A percentile compares a stretch with the other conserved stretches of the same genome.
Evolutionary conservation across 2,888 invertebrate species (phyloP).

Genomic region (Heliconius hortense): DNA sequence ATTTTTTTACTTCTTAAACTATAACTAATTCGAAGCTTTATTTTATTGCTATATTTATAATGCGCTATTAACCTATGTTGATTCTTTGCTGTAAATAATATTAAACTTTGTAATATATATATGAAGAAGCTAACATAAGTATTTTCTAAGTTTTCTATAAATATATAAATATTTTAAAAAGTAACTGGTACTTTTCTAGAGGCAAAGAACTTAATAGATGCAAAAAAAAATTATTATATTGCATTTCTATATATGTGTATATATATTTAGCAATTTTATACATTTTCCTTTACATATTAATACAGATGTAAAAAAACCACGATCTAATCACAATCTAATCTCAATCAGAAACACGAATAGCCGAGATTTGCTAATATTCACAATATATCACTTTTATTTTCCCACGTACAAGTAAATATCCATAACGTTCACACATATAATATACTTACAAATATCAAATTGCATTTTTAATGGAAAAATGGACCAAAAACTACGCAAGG

Average conservation of each 20-base stretch:
- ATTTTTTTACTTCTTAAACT: slow-evolving; percentile 12
- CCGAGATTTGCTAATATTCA: slow-evolving; percentile 21
- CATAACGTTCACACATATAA: not conserved
- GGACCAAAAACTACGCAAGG: not conserved
- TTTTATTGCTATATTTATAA: not conserved
- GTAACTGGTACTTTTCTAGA: too few species aligned
- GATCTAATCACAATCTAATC: slow-evolving; percentile 36
- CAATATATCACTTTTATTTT: slow-evolving; percentile 8
- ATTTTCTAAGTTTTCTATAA: not conserved
- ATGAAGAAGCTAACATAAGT: not conserved
- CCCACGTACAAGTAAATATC: slow-evolving; percentile 8
- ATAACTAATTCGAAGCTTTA: too few species aligned
- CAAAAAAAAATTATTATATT: not conserved
- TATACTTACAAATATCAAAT: not conserved
- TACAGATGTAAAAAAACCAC: slow-evolving; percentile 8
- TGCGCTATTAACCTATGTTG: not conserved
- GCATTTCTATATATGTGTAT: not conserved
- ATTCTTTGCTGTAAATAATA: not conserved
- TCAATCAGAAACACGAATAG: slow-evolving; percentile 24
- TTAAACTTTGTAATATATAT: not conserved
- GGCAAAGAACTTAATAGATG: not conserved
- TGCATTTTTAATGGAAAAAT: not conserved
- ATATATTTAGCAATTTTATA: not conserved
- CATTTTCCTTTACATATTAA: slow-evolving; percentile 5
- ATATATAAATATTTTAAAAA: not conserved